Evolutionary conservation across 2,113 vertebrate genomes (phyloP), one percentile per base, ranked within the genome.

Genomic region (Chitala chitala): DNA sequence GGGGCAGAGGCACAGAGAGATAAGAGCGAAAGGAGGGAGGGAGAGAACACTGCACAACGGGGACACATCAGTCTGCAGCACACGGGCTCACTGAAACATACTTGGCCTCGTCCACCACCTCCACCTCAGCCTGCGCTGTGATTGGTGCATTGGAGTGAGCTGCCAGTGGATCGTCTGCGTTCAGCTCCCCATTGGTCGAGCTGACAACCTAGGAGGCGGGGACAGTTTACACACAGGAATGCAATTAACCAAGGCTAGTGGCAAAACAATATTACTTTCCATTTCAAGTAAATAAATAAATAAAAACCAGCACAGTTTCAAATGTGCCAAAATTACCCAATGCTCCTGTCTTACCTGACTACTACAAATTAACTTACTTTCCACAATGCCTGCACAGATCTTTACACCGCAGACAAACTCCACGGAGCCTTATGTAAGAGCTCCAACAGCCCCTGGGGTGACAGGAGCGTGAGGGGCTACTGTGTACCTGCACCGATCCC

Each of bases 31-130:
- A 3, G 54, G 55, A 58, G 31, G 22, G 42, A 63, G 46, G 29
- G 48, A 36, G 38, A 20, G 51, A 72, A 64, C 54, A n/a, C n/a
- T n/a, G n/a, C n/a, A 63, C 26, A 76, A n/a, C 6, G 26, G 40
- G 40, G 33, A 31, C 15, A 20, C 15, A 38, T 24, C 38, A 15
- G 63, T 36, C 22, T 69, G 46, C 22, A 69, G 46, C 71, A 31
- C 44, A 17, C 15, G 48, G 10, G 15, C 1, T 20, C 13, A n/a
- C 17, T 3, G 26, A 59, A 44, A 97, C 96, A 76, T 98, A 99
- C 97, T 98, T 98, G 84, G 97, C 95, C 90, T 99, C 97, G 63
- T 98, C 97, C 83, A 96, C 93, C 87, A 97, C 94, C 84, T 99
- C 96, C 92, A 97, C 94, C 86, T 99, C 96, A 0, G 96, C 87